These are phyloP conservation scores for Serripes groenlandicus DNA, from an alignment of 2,888 invertebrate genomes.

Conservation along the genomic window DNA sequence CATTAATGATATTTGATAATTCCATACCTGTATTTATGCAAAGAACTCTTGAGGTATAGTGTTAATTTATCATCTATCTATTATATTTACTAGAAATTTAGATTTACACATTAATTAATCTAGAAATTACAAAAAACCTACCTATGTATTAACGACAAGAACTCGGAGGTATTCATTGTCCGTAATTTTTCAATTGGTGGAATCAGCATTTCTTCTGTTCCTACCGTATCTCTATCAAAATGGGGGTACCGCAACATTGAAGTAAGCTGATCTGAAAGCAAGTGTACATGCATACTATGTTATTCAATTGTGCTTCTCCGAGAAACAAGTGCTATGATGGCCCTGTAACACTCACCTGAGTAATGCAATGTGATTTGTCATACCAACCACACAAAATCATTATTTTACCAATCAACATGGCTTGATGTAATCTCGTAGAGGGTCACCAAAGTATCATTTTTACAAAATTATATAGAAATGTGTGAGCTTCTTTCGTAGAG, in stretches of 20 bases:
- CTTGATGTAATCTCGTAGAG: too few relatives aligned
- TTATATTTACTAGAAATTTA: background rate
- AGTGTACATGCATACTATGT: too few relatives aligned
- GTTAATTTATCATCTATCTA: background rate
- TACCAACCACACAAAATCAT: too few relatives aligned
- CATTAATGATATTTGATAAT: background rate
- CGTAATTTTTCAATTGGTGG: background rate
- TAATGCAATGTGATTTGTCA: too few relatives aligned
- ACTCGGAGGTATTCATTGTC: background rate
- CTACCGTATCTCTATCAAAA: background rate
- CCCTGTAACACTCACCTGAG: too few relatives aligned
- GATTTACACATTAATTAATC: background rate
- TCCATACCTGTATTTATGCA: background rate
- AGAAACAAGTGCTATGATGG: too few relatives aligned
- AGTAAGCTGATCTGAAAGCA: background rate
- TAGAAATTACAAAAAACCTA: background rate
- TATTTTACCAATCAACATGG: too few relatives aligned
- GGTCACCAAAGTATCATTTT: too few relatives aligned
- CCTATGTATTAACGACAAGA: background rate
- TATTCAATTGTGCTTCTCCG: too few relatives aligned
- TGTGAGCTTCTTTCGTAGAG: too few relatives aligned
- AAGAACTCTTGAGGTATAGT: background rate
- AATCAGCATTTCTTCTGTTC: background rate
- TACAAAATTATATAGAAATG: too few relatives aligned
- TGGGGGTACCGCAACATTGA: background rate